phyloP scores from a whole-genome alignment of 2,888 invertebrate species.

The Brenthis hecate region DNA sequence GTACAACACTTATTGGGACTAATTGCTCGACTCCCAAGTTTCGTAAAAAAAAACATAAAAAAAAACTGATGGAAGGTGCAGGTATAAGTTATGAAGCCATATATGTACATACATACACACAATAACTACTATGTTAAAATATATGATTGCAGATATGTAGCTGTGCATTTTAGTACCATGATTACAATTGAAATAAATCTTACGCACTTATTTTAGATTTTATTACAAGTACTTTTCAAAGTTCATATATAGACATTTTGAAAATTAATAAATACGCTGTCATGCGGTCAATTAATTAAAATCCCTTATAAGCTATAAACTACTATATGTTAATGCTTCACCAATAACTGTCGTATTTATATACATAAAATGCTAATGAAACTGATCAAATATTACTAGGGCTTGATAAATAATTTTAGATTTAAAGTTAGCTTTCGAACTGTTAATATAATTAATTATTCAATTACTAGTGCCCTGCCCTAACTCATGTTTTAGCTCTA shows the following conservation, averaged over 20 bases:
- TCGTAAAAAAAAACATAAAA: too few relatives aligned
- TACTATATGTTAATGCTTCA: constrained; percentile 31
- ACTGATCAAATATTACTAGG: constrained; percentile 38
- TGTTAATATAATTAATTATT: constrained; percentile 32
- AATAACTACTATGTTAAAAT: too few relatives aligned
- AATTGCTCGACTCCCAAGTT: too few relatives aligned
- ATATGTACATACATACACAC: too few relatives aligned
- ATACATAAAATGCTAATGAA: constrained; percentile 37
- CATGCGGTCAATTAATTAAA: constrained; percentile 26
- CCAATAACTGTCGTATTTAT: constrained; percentile 38
- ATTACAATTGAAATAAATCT: background rate
- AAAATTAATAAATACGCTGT: constrained; percentile 9
- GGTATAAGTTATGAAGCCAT: too few relatives aligned
- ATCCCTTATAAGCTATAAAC: constrained; percentile 30
- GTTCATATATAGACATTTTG: background rate
- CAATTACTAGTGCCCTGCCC: background rate
- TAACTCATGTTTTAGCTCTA: too few relatives aligned
- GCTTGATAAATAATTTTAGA: constrained; percentile 19
- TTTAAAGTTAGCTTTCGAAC: constrained; percentile 23
- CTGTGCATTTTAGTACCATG: too few relatives aligned
- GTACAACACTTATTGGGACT: too few relatives aligned
- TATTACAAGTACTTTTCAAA: background rate
- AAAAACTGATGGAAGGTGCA: too few relatives aligned
- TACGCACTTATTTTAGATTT: background rate
- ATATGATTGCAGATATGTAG: too few relatives aligned